These are phyloP conservation scores for Semotilus atromaculatus DNA, from an alignment of 2,797 vertebrate species.

Conservation along the genomic window DNA sequence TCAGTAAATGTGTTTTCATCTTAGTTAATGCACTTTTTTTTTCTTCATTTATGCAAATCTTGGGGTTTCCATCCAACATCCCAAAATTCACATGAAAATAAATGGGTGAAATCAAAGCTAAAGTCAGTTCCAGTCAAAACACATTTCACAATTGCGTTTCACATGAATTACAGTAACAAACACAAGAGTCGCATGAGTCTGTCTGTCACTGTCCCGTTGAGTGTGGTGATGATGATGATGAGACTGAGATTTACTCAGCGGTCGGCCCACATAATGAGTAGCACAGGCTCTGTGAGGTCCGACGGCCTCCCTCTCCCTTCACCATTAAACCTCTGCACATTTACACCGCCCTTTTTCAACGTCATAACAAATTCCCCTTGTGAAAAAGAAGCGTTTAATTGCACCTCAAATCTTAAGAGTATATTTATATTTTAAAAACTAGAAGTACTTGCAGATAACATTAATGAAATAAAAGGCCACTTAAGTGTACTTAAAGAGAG, in stretches of 20 bases:
- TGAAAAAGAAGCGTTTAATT: background rate
- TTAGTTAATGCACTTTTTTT: too few species aligned
- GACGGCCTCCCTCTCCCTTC: slow-evolving; percentile 16
- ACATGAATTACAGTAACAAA: background rate
- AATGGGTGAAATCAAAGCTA: background rate
- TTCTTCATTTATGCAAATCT: too few species aligned
- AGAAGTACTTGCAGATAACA: background rate
- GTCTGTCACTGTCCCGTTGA: background rate
- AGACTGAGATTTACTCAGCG: slow-evolving; percentile 56
- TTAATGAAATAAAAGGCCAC: background rate
- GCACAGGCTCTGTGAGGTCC: slow-evolving; percentile 47
- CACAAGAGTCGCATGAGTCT: background rate
- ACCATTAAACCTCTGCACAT: background rate
- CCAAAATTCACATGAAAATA: too few species aligned
- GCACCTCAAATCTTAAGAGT: background rate
- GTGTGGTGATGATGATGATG: background rate
- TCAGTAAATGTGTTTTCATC: too few species aligned
- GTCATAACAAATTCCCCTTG: background rate
- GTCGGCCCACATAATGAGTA: slow-evolving; percentile 63
- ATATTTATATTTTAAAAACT: background rate
- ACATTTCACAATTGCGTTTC: background rate
- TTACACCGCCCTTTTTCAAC: background rate
- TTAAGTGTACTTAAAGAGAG: too few species aligned
- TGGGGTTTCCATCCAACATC: too few species aligned
- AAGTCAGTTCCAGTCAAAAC: background rate